A percentile compares a stretch with the other conserved stretches of the same genome.
Conservation (phyloP, 2,888 invertebrate genomes). For the Leptinotarsa juncta region DNA sequence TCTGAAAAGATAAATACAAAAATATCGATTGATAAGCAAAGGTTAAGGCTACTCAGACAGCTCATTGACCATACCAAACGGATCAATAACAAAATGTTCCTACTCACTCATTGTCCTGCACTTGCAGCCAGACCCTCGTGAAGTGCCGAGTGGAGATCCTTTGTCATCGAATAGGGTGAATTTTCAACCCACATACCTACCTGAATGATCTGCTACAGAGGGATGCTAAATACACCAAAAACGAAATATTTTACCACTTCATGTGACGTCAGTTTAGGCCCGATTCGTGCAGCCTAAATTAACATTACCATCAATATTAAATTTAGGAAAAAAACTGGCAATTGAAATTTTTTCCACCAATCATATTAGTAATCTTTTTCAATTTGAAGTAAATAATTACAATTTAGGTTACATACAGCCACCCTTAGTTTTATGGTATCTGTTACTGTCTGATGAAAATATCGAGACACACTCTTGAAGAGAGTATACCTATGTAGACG, state of each 20-base stretch:
- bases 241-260: not conserved
- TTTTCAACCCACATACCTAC: conserved; percentile 7
- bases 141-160: not conserved
- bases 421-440: no score
- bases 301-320: no score
- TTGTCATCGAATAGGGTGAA: conserved; percentile 15
- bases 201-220: not conserved
- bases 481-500: not conserved
- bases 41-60: conserved; percentile 47
- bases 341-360: no score
- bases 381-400: no score
- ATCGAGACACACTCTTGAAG: not conserved
- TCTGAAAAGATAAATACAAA: conserved; percentile 9
- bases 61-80: conserved; percentile 47
- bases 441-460: conserved; percentile 1
- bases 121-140: conserved; percentile 22
- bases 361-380: no score
- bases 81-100: conserved; percentile 39
- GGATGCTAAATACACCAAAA: not conserved
- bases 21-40: conserved; percentile 32
- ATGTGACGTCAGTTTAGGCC: no score
- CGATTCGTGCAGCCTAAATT: no score
- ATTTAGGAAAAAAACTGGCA: no score
- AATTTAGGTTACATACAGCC: no score
- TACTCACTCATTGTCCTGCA: conserved; percentile 20